Percentiles rank a stretch among this genome's conserved stretches.
These are phyloP conservation scores for Gymnoscopelus microlampas DNA, from an alignment of 2,797 vertebrate genomes.

Conservation along the genomic window DNA sequence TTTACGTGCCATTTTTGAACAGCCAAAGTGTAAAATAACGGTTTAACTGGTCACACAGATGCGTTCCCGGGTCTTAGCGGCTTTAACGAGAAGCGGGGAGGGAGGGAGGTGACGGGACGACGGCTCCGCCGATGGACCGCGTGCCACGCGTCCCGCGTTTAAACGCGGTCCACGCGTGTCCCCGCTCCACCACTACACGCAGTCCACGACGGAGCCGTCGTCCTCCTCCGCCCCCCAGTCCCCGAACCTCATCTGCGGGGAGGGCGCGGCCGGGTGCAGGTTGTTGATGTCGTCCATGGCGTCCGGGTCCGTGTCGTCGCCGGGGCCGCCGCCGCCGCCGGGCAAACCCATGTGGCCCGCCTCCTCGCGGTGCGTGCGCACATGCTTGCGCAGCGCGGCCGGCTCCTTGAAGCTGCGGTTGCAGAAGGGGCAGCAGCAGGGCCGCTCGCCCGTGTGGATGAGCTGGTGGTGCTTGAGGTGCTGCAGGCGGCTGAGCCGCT, in stretches of 20 bases:
- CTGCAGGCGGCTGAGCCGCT: slow-evolving; percentile 85
- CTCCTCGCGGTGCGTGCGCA: slow-evolving; percentile 81
- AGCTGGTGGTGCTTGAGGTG: slow-evolving; percentile 88
- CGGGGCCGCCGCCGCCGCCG: background rate
- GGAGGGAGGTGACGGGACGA: background rate
- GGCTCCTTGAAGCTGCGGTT: slow-evolving; percentile 85
- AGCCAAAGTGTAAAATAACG: no score
- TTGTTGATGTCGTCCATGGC: slow-evolving; percentile 79
- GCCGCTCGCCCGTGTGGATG: slow-evolving; percentile 85
- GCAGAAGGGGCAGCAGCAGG: slow-evolving; percentile 85
- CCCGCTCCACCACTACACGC: slow-evolving; percentile 62
- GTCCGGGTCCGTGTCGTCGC: slow-evolving; percentile 68
- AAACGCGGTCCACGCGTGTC: background rate
- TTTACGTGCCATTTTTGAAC: no score
- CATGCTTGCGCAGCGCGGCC: slow-evolving; percentile 81
- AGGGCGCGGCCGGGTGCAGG: slow-evolving; percentile 76
- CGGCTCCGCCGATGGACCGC: background rate
- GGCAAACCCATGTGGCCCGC: slow-evolving; percentile 71
- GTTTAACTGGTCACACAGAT: no score
- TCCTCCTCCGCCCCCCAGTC: slow-evolving; percentile 83
- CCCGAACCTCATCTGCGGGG: slow-evolving; percentile 83
- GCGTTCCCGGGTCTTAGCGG: no score
- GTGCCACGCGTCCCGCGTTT: background rate
- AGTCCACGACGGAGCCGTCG: slow-evolving; percentile 78
- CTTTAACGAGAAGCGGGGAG: background rate